Conservation (phyloP, 2,797 vertebrate genomes). For the Odontamblyopus lacepedii region DNA sequence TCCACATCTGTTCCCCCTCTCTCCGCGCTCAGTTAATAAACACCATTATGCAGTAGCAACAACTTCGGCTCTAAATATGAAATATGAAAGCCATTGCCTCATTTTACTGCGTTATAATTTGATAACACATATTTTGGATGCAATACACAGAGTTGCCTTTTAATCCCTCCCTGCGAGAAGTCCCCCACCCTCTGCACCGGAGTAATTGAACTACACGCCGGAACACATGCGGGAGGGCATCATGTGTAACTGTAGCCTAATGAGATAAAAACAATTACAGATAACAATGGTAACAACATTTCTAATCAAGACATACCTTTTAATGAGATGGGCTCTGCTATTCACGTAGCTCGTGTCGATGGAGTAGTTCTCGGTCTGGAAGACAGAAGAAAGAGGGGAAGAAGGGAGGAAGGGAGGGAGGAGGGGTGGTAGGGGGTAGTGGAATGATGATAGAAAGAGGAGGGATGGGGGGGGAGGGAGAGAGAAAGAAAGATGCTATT, state of each 20-base stretch:
- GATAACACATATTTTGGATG: slow-evolving; percentile 42
- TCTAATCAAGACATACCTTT: slow-evolving; percentile 91
- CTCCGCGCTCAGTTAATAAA: slow-evolving; percentile 43
- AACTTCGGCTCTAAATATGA: slow-evolving; percentile 53
- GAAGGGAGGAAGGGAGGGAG: slow-evolving; percentile 26
- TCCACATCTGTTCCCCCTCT: slow-evolving; percentile 15
- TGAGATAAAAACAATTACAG: slow-evolving; percentile 74
- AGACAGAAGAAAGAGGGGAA: slow-evolving; percentile 67
- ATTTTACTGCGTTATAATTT: slow-evolving; percentile 35
- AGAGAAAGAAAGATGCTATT: slow-evolving; percentile 76
- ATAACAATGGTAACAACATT: slow-evolving; percentile 72
- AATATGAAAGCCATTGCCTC: slow-evolving; percentile 37
- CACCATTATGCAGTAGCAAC: slow-evolving; percentile 37
- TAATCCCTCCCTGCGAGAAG: slow-evolving; percentile 53
- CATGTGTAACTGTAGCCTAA: slow-evolving; percentile 57
- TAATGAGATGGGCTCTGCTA: slow-evolving; percentile 99
- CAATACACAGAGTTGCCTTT: slow-evolving; percentile 45
- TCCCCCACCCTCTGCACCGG: slow-evolving; percentile 39
- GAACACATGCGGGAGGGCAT: slow-evolving; percentile 53
- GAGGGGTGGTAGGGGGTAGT: slow-evolving; percentile 51
- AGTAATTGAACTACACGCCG: slow-evolving; percentile 45
- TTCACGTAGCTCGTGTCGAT: slow-evolving; percentile 99
- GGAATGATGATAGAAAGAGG: slow-evolving; percentile 42
- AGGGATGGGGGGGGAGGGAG: slow-evolving; percentile 62
- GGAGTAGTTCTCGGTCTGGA: slow-evolving; percentile 98